Percentiles rank a stretch among this genome's conserved stretches.
phyloP scores from a whole-genome alignment of 64 coral and sea anemone genomes.

The Orbicella faveolata region DNA sequence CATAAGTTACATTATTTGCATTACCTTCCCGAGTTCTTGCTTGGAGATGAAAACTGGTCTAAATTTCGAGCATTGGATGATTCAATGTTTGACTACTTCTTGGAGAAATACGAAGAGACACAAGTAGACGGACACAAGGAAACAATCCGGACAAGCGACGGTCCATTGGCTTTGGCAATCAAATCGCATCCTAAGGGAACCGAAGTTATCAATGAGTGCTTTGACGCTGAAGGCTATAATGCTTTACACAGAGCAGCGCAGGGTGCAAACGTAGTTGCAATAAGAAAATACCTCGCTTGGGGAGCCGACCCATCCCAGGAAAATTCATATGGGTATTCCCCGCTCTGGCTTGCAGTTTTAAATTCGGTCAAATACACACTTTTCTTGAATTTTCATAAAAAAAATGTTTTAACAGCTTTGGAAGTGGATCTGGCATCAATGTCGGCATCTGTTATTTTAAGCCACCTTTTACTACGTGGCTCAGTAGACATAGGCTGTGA shows the following conservation, averaged over 20 bases:
- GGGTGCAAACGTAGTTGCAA: conserved; percentile 57
- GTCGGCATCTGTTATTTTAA: neutral
- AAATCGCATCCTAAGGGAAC: neutral
- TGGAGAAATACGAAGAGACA: conserved; percentile 12
- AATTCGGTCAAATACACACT: neutral
- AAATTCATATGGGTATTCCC: neutral
- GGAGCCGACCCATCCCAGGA: conserved; percentile 5
- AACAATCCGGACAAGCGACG: conserved; percentile 15
- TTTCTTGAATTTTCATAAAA: too few relatives aligned
- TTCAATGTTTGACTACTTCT: conserved; percentile 64
- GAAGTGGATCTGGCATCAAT: conserved; percentile 33
- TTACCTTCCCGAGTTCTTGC: conserved; percentile 36
- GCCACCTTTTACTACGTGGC: neutral
- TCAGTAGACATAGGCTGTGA: conserved; percentile 1
- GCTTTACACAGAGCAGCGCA: conserved; percentile 66
- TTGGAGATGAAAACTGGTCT: conserved; percentile 9
- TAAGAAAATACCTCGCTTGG: conserved; percentile 30
- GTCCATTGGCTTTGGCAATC: conserved; percentile 17
- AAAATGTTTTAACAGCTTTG: neutral
- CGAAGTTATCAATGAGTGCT: conserved; percentile 36
- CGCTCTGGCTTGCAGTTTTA: conserved; percentile 14
- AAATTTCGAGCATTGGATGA: conserved; percentile 6
- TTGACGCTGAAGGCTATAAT: conserved; percentile 47
- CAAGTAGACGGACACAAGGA: neutral
- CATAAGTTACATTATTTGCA: conserved; percentile 69